phyloP scores from a whole-genome alignment of 2,888 invertebrate species.

The Eudasyphora cyanicolor region DNA sequence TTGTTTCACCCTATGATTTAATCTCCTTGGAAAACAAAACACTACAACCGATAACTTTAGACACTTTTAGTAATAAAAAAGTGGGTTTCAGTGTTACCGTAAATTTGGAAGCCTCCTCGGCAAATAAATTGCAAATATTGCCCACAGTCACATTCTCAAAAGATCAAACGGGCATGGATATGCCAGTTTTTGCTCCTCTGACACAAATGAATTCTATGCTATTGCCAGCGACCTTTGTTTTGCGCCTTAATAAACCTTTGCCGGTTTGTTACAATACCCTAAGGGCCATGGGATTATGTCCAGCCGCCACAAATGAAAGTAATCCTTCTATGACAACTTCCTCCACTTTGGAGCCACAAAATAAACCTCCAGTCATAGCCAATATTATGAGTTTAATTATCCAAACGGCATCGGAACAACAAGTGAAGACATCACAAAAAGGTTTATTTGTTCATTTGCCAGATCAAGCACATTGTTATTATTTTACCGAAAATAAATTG shows the following conservation, averaged over 20 bases:
- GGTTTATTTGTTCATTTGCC: slow-evolving; percentile 94
- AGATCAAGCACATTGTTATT: slow-evolving; percentile 96
- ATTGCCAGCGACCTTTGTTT: slow-evolving; percentile 94
- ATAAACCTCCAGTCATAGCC: slow-evolving; percentile 52
- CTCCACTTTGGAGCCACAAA: slow-evolving; percentile 44
- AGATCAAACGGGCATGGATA: slow-evolving; percentile 82
- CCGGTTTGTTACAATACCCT: slow-evolving; percentile 91
- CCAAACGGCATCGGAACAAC: slow-evolving; percentile 88
- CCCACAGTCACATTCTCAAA: slow-evolving; percentile 75
- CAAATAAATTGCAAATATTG: slow-evolving; percentile 83
- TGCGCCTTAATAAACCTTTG: slow-evolving; percentile 89
- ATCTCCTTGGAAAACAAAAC: slow-evolving; percentile 88
- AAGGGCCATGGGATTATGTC: slow-evolving; percentile 81
- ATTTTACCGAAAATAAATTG: slow-evolving; percentile 90
- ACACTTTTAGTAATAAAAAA: slow-evolving; percentile 85
- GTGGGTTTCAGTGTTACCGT: slow-evolving; percentile 94
- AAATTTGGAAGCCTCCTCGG: slow-evolving; percentile 92
- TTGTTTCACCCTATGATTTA: slow-evolving; percentile 95
- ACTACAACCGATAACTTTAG: slow-evolving; percentile 87
- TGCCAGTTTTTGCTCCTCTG: slow-evolving; percentile 90
- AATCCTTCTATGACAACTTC: slow-evolving; percentile 63
- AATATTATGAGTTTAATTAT: slow-evolving; percentile 85
- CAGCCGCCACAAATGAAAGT: slow-evolving; percentile 37
- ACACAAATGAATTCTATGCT: slow-evolving; percentile 92
- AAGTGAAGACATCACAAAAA: slow-evolving; percentile 87